Evolutionary conservation across 2,797 vertebrate genomes (phyloP), one percentile per base, ranked within the genome.

Genomic region (Gila robusta): DNA sequence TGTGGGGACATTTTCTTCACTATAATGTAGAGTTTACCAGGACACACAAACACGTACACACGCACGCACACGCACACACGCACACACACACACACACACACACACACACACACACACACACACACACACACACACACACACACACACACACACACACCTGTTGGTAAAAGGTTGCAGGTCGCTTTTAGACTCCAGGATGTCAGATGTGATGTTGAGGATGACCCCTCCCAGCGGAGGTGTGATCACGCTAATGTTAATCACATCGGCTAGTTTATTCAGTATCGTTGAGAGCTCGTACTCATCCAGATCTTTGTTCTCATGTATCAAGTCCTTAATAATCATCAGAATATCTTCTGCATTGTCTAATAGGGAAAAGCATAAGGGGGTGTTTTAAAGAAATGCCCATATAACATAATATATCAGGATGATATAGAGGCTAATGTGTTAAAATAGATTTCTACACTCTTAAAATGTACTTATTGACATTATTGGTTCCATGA

Each of bases 291-390:
- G 91, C 83, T 98, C 96, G 37, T 93, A 54, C 35, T 90, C 80
- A 41, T 81, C 86, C 82, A 97, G 91, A 4, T 12, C 14, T 11
- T 90, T 59, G 0, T 92, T 93, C 44, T 94, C 78, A 6, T 84
- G 92, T 6, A 97, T 91, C 84, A 98, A 92, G 89, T 90, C 87
- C 56, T 94, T 74, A 67, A 98, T 96, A 88, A 96, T 97, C 32
- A 93, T 90, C 81, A 96, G 90, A 79, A 98, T 89, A 2, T 97
- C 95, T 66, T 90, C 54, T 0, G 95, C 95, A 10, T 96, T 98
- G 28, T 96, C 98, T 99, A 90, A 17, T 81, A 26, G 87, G 11
- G 37, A 81, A 9, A 6, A 9, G 66, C 3, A 83, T 12, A 11
- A 64, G 54, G 11, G 12, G 35, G 23, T 32, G 10, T 39, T 35